Evolutionary conservation across 2,888 invertebrate genomes (phyloP).

Genomic region (Yponomeuta cagnagella): DNA sequence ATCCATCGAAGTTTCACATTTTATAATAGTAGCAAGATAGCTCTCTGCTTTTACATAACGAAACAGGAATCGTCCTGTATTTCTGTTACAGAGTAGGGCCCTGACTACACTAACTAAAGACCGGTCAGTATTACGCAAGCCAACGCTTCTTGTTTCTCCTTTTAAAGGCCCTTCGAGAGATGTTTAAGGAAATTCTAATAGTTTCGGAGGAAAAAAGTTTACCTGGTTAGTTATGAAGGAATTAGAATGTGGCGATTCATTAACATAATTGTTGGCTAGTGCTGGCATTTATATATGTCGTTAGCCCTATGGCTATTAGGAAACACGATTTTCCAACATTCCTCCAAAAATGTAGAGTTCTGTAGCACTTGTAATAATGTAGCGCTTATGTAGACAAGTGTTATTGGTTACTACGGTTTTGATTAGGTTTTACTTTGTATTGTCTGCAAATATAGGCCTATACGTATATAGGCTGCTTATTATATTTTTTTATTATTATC

Average conservation of each 20-base stretch:
- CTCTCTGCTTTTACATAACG: not conserved
- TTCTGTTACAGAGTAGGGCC: not conserved
- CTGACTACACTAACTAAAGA: not conserved
- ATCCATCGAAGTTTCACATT: no score
- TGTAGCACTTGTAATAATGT: no score
- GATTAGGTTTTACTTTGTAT: no score
- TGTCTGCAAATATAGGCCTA: no score
- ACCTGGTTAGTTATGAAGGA: not conserved
- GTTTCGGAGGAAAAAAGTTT: not conserved
- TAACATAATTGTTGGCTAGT: not conserved
- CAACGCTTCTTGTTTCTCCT: conserved; percentile 7
- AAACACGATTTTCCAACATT: not conserved
- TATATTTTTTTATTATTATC: no score
- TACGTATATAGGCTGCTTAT: no score
- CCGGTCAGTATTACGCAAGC: not conserved
- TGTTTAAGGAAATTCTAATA: not conserved
- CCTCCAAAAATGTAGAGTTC: not conserved
- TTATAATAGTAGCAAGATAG: no score
- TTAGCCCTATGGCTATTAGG: not conserved
- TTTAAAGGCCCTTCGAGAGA: not conserved
- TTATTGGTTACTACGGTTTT: no score
- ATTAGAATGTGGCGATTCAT: not conserved
- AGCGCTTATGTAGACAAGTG: no score
- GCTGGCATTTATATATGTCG: not conserved
- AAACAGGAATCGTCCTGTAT: not conserved